A percentile compares a stretch with the other conserved stretches of the same genome.
These are phyloP conservation scores for Vanessa tameamea DNA, from an alignment of 1,140 invertebrate genomes.

Conservation along the genomic window DNA sequence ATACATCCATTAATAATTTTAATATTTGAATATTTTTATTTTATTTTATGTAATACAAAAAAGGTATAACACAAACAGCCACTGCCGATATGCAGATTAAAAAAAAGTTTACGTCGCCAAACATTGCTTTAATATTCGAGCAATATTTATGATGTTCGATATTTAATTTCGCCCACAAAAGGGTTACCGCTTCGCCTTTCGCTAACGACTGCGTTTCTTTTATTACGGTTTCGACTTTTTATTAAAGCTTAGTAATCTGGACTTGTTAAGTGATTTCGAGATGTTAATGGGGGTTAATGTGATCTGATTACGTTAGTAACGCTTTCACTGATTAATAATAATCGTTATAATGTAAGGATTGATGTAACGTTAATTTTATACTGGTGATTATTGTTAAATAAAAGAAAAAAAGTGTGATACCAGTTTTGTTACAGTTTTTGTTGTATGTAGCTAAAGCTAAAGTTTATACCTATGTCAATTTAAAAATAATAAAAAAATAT, in stretches of 20 bases:
- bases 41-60: too few relatives aligned
- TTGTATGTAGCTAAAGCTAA: too few relatives aligned
- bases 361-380: neutral
- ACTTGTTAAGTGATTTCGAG: slow-evolving; percentile 64
- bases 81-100: slow-evolving; percentile 9
- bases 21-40: too few relatives aligned
- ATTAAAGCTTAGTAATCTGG: slow-evolving; percentile 49
- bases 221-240: slow-evolving; percentile 39
- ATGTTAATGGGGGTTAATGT: slow-evolving; percentile 65
- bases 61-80: neutral
- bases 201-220: slow-evolving; percentile 57
- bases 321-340: slow-evolving; percentile 2
- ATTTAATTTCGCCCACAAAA: slow-evolving; percentile 51
- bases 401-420: too few relatives aligned
- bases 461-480: too few relatives aligned
- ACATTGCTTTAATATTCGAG: slow-evolving; percentile 42
- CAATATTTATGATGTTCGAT: slow-evolving; percentile 62
- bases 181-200: slow-evolving; percentile 53
- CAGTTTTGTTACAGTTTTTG: too few relatives aligned
- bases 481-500: too few relatives aligned
- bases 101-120: slow-evolving; percentile 27
- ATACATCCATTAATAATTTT: too few relatives aligned
- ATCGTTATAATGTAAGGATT: neutral
- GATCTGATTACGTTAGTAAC: slow-evolving; percentile 40
- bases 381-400: neutral